Conservation (phyloP, 2,113 vertebrate species). For the Prinia subflava region DNA sequence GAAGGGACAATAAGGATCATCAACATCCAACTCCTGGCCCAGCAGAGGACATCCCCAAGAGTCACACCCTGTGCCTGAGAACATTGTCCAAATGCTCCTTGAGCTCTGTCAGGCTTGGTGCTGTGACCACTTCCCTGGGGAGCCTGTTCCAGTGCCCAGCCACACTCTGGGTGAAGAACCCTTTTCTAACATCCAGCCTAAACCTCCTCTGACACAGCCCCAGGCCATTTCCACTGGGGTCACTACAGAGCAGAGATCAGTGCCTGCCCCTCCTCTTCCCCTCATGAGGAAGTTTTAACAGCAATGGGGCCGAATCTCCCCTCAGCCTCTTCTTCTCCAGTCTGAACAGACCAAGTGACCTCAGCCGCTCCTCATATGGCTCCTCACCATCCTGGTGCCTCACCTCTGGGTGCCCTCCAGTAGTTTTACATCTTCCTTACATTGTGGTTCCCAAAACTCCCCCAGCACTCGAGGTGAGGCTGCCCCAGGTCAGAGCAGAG, state of each 20-base stretch:
- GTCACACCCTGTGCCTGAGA: no score
- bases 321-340: neutral
- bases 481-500: fast-evolving
- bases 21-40: neutral
- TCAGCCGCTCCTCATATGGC: fast-evolving
- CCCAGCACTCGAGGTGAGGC: neutral
- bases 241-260: neutral
- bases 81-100: neutral
- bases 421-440: neutral
- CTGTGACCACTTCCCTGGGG: no score
- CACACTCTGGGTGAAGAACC: neutral
- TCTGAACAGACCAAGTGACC: neutral
- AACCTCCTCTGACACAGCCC: neutral
- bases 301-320: neutral
- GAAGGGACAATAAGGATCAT: neutral
- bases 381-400: fast-evolving
- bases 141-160: neutral
- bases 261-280: neutral
- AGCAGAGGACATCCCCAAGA: neutral
- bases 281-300: neutral
- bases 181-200: neutral
- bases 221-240: no score
- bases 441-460: neutral
- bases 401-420: neutral
- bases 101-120: no score